Evolutionary conservation across 2,113 vertebrate species (phyloP), one percentile per base, ranked within the genome.

Genomic region (Xiphophorus couchianus): DNA sequence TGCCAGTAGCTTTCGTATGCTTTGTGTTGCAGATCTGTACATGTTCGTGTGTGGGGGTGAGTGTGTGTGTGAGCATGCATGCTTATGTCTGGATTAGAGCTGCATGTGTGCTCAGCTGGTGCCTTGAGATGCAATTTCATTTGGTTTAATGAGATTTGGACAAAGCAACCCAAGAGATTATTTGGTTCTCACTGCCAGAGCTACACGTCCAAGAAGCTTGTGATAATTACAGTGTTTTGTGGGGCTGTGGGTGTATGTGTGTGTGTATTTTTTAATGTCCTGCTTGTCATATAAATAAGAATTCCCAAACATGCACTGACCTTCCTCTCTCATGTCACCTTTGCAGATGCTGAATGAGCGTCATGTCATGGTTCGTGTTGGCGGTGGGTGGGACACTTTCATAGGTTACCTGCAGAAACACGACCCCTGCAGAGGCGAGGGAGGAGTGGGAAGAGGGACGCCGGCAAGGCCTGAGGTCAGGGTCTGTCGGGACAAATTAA

Each of bases 351-450:
- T 99, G 89, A 97, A 99, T 88, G 98, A 99, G 90, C 98, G 96
- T 7, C 96, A 99, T 0, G 97, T 97, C 81, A 99, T 99, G 98
- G 98, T 99, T 9, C 98, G 98, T 22, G 96, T 99, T 1, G 98
- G 98, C 22, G 98, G 98, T 68, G 98, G 98, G 74, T 99, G 98
- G 98, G 98, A 99, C 92, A 97, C 97, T 2, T 99, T 99, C 44
- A 93, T 94, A 4, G 95, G 96, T 30, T 99, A 99, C 87, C 91
- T 99, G 79, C 94, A 97, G 93, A 99, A 99, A 89, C 98, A 99
- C 0, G 98, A 99, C 91, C 98, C 98, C 0, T 99, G 98, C 94
- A 93, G 97, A 79, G 96, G 96, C 19, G 73, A 68, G 71, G 72
- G 96, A 77, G 96, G 96, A 73, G 95, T 95, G 72, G 95, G 96